Percentiles rank a stretch among this genome's conserved stretches.
These are phyloP conservation scores for Cloeon dipterum DNA, from an alignment of 2,888 invertebrate species.

Conservation along the genomic window DNA sequence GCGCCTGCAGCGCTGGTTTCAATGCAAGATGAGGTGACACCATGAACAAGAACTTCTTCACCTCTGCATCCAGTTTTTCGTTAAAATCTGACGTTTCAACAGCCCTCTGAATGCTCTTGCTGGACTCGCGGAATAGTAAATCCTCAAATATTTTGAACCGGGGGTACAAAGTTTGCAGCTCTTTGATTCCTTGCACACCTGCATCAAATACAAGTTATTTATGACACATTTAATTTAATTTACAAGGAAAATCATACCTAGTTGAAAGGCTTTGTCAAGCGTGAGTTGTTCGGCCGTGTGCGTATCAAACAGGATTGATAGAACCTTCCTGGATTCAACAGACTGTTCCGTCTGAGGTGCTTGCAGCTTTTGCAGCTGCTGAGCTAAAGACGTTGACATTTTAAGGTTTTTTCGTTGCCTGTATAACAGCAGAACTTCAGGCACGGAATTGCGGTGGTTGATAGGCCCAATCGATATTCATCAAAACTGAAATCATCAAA, in stretches of 20 bases:
- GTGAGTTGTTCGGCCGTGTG: slow-evolving; percentile 75
- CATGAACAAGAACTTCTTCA: slow-evolving; percentile 54
- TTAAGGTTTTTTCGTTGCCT: too few relatives aligned
- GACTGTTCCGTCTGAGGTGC: slow-evolving; percentile 54
- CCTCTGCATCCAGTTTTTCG: slow-evolving; percentile 42
- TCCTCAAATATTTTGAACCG: slow-evolving; percentile 48
- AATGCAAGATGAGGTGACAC: slow-evolving; percentile 76
- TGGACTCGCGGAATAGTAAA: slow-evolving; percentile 51
- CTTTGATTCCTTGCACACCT: slow-evolving; percentile 59
- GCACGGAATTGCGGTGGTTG: too few relatives aligned
- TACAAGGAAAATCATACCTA: slow-evolving; percentile 31
- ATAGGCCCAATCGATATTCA: too few relatives aligned
- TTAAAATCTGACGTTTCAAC: slow-evolving; percentile 55
- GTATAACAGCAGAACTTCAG: too few relatives aligned
- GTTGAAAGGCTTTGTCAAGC: slow-evolving; percentile 60
- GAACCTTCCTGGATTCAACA: too few relatives aligned
- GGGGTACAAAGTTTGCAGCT: slow-evolving; percentile 48
- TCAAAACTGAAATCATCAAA: too few relatives aligned
- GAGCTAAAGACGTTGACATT: slow-evolving; percentile 40
- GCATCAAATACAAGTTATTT: slow-evolving; percentile 7
- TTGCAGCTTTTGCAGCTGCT: slow-evolving; percentile 50
- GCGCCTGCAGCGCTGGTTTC: slow-evolving; percentile 62
- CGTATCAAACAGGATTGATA: slow-evolving; percentile 73
- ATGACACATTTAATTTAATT: background rate
- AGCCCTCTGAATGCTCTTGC: slow-evolving; percentile 58